Base-by-base conservation (phyloP, 2,113 vertebrate species). In the Lepidiolamprologus cunningtoni region DNA sequence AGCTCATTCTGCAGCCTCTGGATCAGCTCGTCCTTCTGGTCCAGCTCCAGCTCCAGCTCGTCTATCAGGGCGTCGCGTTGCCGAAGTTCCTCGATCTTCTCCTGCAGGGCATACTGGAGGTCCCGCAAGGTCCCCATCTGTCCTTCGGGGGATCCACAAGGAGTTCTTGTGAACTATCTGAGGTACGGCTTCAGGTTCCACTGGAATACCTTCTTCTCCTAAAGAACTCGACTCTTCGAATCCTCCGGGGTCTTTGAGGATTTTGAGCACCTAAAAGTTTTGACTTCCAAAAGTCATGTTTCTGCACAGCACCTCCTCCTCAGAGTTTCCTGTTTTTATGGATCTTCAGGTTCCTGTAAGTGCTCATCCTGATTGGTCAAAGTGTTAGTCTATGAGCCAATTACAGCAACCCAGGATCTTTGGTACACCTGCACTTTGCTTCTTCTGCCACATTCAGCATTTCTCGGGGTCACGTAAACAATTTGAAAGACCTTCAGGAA, bases 11-110 rank as follows among this genome's bases (percentile, higher is more conserved):
- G 98, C 81, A 99, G 97, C 93, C 97, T 97, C 96, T 99, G 98
- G 94, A 99, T 99, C 95, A 99, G 95, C 94, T 99, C 98, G 85
- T 99, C 98, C 90, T 99, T 99, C 96, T 99, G 98, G 86, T 99
- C 98, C 89, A 99, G 95, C 96, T 99, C 98, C 90, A 99, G 96
- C 95, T 99, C 98, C 96, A 99, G 97, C 96, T 99, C 98, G 76
- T 99, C 98, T 54, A 99, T 99, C 91, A 99, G 97, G 8, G 98
- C 97, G 94, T 99, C 98, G 52, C 98, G 96, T 95, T 99, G 98
- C 91, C 98, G 96, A 92, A 99, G 97, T 95, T 99, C 98, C 96
- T 99, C 98, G 26, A 99, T 98, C 96, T 99, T 99, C 96, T 98
- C 97, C 96, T 99, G 98, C 93, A 99, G 96, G 89, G 98, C 98